These are phyloP conservation scores for Lydus trimaculatus DNA, from an alignment of 2,888 invertebrate genomes.

Conservation along the genomic window DNA sequence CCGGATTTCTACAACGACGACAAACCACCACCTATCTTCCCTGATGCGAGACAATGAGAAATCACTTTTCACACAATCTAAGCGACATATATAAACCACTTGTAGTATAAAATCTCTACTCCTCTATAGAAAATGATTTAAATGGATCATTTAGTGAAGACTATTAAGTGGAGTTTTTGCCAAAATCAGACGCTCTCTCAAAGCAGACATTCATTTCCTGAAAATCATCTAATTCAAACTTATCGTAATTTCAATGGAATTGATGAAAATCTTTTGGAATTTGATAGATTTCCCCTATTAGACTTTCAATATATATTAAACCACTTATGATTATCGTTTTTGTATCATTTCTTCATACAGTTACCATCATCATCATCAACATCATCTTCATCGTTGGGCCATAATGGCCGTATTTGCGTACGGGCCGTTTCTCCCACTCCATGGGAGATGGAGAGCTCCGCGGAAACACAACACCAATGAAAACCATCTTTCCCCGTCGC, in stretches of 20 bases:
- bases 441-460: constrained; percentile 35
- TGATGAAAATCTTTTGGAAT: neutral
- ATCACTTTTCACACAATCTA: neutral
- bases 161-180: neutral
- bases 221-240: neutral
- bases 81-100: neutral
- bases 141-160: neutral
- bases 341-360: neutral
- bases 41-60: neutral
- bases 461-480: constrained; percentile 60
- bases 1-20: constrained; percentile 19
- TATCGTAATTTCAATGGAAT: too few species aligned
- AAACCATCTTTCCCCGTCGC: constrained; percentile 57
- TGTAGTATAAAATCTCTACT: neutral
- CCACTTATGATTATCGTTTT: neutral
- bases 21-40: neutral
- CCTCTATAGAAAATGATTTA: neutral
- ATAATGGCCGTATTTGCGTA: constrained; percentile 61
- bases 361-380: neutral
- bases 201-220: neutral
- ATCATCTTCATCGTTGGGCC: constrained; percentile 29
- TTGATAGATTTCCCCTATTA: neutral
- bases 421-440: constrained; percentile 50
- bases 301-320: neutral
- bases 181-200: neutral